phyloP scores from a whole-genome alignment of 53 echinoderm and acorn worm species.

The Zoroaster sp. region DNA sequence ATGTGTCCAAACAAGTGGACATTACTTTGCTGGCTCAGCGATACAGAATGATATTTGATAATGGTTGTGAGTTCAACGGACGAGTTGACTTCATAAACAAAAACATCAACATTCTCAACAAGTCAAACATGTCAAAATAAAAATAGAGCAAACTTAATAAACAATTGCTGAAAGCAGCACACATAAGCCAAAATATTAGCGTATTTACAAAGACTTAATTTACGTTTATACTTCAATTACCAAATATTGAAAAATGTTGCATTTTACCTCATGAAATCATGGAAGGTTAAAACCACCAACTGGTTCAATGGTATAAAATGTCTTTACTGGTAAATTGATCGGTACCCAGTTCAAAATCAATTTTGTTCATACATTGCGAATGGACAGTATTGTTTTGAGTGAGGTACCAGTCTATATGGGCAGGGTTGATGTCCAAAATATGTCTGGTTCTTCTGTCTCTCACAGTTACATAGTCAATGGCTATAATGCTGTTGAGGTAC shows the following conservation, averaged over 20 bases:
- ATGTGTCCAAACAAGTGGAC: too few relatives aligned
- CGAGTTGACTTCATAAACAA: too few relatives aligned
- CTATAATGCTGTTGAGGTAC: not conserved
- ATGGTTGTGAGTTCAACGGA: too few relatives aligned
- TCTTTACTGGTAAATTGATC: not conserved
- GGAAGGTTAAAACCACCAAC: not conserved
- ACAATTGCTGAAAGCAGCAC: too few relatives aligned
- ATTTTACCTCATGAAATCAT: not conserved
- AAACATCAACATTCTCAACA: too few relatives aligned
- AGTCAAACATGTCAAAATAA: too few relatives aligned
- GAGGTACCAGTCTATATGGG: constrained; percentile 29
- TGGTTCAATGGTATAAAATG: not conserved
- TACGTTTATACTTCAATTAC: not conserved
- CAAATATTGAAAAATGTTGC: not conserved
- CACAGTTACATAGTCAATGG: not conserved
- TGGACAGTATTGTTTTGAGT: not conserved
- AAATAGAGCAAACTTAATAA: too few relatives aligned
- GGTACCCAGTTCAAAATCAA: not conserved
- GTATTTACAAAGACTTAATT: not conserved
- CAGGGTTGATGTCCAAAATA: not conserved
- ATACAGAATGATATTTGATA: too few relatives aligned
- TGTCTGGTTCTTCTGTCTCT: constrained; percentile 14
- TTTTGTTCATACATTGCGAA: not conserved
- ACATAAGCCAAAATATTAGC: too few relatives aligned
- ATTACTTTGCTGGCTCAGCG: too few relatives aligned